Evolutionary conservation across 2,113 vertebrate species (phyloP), one percentile per base, ranked within the genome.

Genomic region (Muscicapa adusta): DNA sequence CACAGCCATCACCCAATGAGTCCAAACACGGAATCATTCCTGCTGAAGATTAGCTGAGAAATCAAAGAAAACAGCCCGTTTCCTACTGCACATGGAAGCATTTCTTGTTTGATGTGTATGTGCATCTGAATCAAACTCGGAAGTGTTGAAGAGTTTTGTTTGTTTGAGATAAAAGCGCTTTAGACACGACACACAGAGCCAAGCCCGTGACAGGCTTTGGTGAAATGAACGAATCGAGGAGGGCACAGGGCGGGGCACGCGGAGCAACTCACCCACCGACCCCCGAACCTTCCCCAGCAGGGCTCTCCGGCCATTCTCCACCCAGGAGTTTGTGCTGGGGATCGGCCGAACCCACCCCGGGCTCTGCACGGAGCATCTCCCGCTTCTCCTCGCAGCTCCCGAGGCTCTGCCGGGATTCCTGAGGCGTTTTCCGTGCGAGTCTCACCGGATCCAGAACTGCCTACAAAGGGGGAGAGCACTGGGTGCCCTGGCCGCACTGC

Each of bases 51-150:
- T 16, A 80, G 68, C 51, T 66, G 51, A 77, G 77, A 66, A 81
- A 93, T 91, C 89, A 89, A 86, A 92, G 86, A 65, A 86, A 91
- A 70, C 51, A 84, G 76, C 31, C 67, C 14, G 43, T 89, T 91
- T 87, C 22, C 47, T 26, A 50, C 29, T 0, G 0, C 26, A 53
- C 43, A 23, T 16, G 36, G 36, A 61, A 81, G 47, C 50, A 66
- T 74, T 74, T 54, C 51, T 74, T 66, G 58, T 91, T 77, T 91
- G 85, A 93, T 81, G 42, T 77, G 5, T 17, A 22, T 10, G 51
- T 77, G 67, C 45, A 60, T 28, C 63, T 66, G 68, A 86, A 61
- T 62, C 40, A 38, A 86, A 66, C 70, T 85, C 29, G 36, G 84
- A 47, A 68, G 45, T 31, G 73, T 5, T 60, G 76, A 63, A 43